Evolutionary conservation across 2,113 vertebrate genomes (phyloP), one percentile per base, ranked within the genome.

Genomic region (Rhinolophus sinicus): DNA sequence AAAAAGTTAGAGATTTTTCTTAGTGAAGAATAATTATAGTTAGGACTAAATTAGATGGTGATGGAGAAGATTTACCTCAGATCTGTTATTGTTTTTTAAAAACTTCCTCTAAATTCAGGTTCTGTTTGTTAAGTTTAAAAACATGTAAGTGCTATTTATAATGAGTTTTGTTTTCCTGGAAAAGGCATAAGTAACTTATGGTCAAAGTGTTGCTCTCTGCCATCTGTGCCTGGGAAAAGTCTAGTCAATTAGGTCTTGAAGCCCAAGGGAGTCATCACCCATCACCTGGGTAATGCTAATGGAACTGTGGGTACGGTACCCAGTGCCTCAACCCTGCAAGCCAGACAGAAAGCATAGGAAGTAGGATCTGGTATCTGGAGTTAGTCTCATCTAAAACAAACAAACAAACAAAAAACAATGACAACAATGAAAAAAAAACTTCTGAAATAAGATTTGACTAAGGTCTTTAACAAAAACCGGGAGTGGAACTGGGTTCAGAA

Each of bases 1-100:
- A 89, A 60, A 28, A 84, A 22, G 2, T 9, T 50, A n/a, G 69
- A 81, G 13, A 9, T 38, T 60, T 54, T 95, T 6, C n/a, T 40
- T 81, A 24, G 40, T 84, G 65, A 96, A 54, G 30, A 91, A 72
- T 65, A 75, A 90, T 56, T 64, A 75, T 80, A 89, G 18, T 70
- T 13, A 58, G 52, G 21, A 40, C 65, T 90, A 64, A 83, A 62
- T 44, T 70, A 93, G 75, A 24, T 58, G 35, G 21, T 50, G 4
- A 69, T 47, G 24, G 70, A 78, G 21, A 81, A 92, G 19, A 87
- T 35, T 81, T 38, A 87, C n/a, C 44, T 86, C 38, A 13, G 60
- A 65, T 15, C 33, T 91, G 24, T 83, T 40, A 58, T 11, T 26
- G 0, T 80, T n/a, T 82, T 90, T 76, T 0, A 58, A 82, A 95